These are phyloP conservation scores for Mesocricetus auratus DNA, from an alignment of 2,113 vertebrate genomes.

Conservation along the genomic window DNA sequence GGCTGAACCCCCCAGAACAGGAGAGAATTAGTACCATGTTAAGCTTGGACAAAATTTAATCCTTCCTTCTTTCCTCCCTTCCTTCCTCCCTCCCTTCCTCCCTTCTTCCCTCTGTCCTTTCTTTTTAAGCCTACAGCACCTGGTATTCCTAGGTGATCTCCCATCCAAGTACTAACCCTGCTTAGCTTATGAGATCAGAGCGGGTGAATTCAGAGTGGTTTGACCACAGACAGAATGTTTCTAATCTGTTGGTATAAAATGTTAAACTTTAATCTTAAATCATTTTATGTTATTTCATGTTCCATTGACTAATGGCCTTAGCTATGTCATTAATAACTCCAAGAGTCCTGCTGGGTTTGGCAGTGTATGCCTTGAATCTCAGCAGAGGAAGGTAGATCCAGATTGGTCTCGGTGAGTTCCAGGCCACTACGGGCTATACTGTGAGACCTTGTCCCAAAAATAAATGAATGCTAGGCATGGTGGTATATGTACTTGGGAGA, in stretches of 20 bases:
- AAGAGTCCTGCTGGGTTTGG: neutral
- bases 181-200: neutral
- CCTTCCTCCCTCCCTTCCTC: too few relatives aligned
- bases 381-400: neutral
- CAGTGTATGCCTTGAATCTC: neutral
- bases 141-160: neutral
- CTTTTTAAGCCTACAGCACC: neutral
- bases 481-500: neutral
- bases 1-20: neutral
- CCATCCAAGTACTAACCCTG: neutral
- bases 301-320: constrained; percentile 44
- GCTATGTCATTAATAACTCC: constrained; percentile 36
- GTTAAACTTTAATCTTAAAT: neutral
- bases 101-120: neutral
- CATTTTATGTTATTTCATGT: constrained; percentile 24
- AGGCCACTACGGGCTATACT: neutral
- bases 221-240: constrained; percentile 9
- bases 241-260: neutral
- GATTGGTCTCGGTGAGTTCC: neutral
- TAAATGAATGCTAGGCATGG: neutral
- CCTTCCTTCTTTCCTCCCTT: neutral
- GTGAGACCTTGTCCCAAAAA: neutral
- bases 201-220: neutral
- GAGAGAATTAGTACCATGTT: neutral
- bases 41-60: neutral